Conservation (phyloP, 2,888 invertebrate species). For the Amiota mariae region DNA sequence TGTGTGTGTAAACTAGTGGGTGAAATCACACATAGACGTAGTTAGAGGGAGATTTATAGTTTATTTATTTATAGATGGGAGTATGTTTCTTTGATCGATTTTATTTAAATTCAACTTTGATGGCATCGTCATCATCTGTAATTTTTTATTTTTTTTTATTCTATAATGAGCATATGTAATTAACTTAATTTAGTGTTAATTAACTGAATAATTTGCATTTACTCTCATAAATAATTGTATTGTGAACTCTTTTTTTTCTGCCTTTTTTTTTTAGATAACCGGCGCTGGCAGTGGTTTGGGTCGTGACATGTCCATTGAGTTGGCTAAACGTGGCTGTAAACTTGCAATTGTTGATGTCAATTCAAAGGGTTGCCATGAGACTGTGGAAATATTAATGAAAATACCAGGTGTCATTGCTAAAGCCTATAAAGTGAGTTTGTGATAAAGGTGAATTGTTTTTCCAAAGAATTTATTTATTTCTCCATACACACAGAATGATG, state of each 20-base stretch:
- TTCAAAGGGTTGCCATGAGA: constrained; percentile 69
- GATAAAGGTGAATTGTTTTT: constrained; percentile 8
- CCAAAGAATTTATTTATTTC: neutral
- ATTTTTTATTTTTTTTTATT: constrained; percentile 60
- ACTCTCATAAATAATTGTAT: constrained; percentile 5
- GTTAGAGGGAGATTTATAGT: no score
- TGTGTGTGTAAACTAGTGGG: neutral
- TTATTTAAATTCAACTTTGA: neutral
- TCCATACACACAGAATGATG: constrained; percentile 64
- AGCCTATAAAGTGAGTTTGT: constrained; percentile 68
- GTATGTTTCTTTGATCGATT: no score
- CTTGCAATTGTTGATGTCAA: constrained; percentile 73
- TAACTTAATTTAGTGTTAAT: constrained; percentile 44
- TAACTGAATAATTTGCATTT: constrained; percentile 11
- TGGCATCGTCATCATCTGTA: neutral
- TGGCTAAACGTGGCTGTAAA: constrained; percentile 73
- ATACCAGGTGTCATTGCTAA: constrained; percentile 68
- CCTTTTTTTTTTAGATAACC: constrained; percentile 68
- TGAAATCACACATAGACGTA: no score
- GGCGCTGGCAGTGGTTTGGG: constrained; percentile 75
- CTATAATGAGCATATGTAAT: constrained; percentile 57
- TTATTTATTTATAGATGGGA: no score
- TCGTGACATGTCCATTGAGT: constrained; percentile 72
- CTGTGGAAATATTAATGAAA: constrained; percentile 68
- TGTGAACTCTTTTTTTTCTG: constrained; percentile 8